Base-by-base conservation (phyloP, 1,140 invertebrate genomes). In the Platyura marginata region DNA sequence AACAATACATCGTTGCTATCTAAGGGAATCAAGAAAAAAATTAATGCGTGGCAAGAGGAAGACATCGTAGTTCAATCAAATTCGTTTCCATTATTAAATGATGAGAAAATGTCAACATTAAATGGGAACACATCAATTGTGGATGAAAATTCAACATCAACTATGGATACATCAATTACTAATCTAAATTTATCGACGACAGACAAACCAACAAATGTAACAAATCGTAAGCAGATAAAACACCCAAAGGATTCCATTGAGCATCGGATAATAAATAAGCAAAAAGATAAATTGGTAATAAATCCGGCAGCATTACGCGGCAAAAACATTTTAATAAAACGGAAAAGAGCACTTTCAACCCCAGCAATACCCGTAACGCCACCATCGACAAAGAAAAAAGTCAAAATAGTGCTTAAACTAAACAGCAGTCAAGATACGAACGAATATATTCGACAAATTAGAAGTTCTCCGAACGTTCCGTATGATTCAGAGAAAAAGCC, bases 401-500 rank as follows among this genome's bases (percentile, higher is more conserved):
- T 82, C 0, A 75, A 75, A 55, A 81, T 81, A 40, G 66, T 70
- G 19, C 55, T 77, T 0, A 71, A 76, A 39, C 65, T 70, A 22
- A 82, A 83, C 51, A 70, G 67, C 15, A 67, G 69, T 25, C 79
- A 82, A 50, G 69, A 68, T 18, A 68, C 74, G 1, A 67, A 72
- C 2, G 79, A 85, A 45, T 83, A 84, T 52, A 67, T 75, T 25
- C 65, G 69, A 18, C 74, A 77, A 51, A 58, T 86, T 3, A 63
- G 67, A 44, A 66, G 70, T 44, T 81, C 77, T 40, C 81, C 81
- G 0, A 70, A 64, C n/a, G 71, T 82, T 47, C 80, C 81, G 1
- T 83, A 68, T 44, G 80, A 84, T 54, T 71, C 76, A 3, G 68
- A 62, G 42, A 74, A 71, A 32, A 72, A 71, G 51, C 81, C 81